Conservation (phyloP, 1,140 invertebrate genomes). For the Neuroterus valhalla region DNA sequence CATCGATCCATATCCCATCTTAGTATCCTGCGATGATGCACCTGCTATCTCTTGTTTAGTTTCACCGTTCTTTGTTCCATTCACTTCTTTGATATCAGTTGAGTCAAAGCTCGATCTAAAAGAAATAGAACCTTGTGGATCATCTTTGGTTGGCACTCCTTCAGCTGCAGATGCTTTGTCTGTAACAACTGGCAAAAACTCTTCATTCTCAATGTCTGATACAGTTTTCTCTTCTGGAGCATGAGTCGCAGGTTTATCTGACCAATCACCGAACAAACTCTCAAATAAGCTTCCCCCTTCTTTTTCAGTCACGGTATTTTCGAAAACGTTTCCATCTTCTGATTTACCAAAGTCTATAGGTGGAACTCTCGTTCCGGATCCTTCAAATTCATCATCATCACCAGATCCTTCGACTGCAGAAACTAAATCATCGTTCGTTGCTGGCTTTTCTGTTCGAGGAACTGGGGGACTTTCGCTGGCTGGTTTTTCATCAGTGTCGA, state of each 20-base stretch:
- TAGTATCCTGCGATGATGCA: slow-evolving; percentile 59
- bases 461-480: slow-evolving; percentile 29
- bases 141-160: background rate
- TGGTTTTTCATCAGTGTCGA: slow-evolving; percentile 59
- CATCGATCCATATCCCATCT: slow-evolving; percentile 72
- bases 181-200: slow-evolving; percentile 59
- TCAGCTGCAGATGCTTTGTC: background rate
- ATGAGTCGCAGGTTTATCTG: slow-evolving; percentile 39
- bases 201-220: slow-evolving; percentile 61
- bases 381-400: slow-evolving; percentile 62
- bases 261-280: slow-evolving; percentile 34
- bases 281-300: slow-evolving; percentile 45
- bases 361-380: slow-evolving; percentile 56
- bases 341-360: slow-evolving; percentile 54
- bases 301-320: slow-evolving; percentile 4
- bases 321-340: slow-evolving; percentile 44
- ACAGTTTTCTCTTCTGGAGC: slow-evolving; percentile 53
- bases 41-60: slow-evolving; percentile 48
- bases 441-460: background rate
- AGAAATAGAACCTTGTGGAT: too few relatives aligned
- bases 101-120: background rate
- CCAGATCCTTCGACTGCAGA: slow-evolving; percentile 56
- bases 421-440: slow-evolving; percentile 26
- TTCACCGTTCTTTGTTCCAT: background rate
- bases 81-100: background rate